Percentiles rank a stretch among this genome's conserved stretches.
Conservation (phyloP, 2,888 invertebrate species). For the Agrilus mali region DNA sequence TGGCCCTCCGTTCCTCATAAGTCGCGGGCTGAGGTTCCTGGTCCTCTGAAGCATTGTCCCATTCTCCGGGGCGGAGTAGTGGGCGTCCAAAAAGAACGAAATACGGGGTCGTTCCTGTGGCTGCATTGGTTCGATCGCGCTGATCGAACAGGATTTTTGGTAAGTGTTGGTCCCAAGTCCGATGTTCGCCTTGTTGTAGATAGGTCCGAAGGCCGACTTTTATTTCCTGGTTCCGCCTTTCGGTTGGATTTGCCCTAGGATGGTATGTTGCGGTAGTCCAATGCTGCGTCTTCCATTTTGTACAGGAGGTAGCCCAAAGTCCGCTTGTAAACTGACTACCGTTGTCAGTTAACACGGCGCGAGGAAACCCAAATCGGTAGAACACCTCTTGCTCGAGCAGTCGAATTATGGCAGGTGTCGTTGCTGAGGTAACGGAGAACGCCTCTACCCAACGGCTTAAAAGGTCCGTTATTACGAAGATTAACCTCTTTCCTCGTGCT, state of each 20-base stretch:
- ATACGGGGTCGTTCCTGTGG: not conserved
- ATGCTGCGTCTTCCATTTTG: not conserved
- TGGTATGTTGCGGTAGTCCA: slow-evolving; percentile 1
- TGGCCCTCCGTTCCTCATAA: no score
- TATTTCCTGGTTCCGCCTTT: not conserved
- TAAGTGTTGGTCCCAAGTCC: not conserved
- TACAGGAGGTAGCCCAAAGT: not conserved
- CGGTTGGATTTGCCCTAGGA: not conserved
- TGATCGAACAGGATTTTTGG: not conserved
- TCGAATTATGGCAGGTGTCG: not conserved
- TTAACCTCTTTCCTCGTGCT: slow-evolving; percentile 6
- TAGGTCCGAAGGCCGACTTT: not conserved
- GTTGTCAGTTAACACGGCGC: no score
- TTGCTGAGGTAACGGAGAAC: slow-evolving; percentile 7
- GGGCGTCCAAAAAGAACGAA: no score
- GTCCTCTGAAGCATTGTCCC: not conserved
- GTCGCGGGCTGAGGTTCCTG: no score
- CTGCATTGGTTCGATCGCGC: not conserved
- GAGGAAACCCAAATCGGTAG: slow-evolving; percentile 5
- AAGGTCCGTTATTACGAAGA: slow-evolving; percentile 15
- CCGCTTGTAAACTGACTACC: no score
- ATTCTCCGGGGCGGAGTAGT: not conserved
- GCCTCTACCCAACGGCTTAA: slow-evolving; percentile 17
- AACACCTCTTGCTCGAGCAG: slow-evolving; percentile 9
- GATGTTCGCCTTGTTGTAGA: not conserved